Base-by-base conservation (phyloP, 2,797 vertebrate genomes). In the Falco peregrinus region DNA sequence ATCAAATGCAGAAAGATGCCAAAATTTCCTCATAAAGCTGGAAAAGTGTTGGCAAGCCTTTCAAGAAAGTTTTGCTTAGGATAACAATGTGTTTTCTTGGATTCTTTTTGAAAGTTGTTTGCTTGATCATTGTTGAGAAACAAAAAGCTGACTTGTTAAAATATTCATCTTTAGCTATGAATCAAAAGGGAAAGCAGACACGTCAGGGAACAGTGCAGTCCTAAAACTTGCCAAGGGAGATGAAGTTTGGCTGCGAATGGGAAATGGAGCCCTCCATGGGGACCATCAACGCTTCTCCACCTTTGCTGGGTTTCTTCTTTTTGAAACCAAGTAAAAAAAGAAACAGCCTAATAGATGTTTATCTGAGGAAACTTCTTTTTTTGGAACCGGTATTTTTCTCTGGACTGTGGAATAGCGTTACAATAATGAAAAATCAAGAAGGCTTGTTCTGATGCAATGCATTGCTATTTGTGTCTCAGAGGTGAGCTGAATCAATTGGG, bases 241-340 rank as follows among this genome's bases (percentile, higher is more conserved):
- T 61, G 98, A 98, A 90, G 98, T 98, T 37, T 98, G 98, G 98
- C 96, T 98, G 64, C 93, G 98, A 76, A 98, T 98, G 98, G 98
- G 98, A 86, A 98, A 98, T 0, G 98, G 98, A 9, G 98, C 98
- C 24, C 98, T 98, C 43, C 98, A 98, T 1, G 98, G 98, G 43
- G 98, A 98, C 78, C 98, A 98, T 90, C 98, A 98, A 48, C 98
- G 98, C 56, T 98, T 98, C 89, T 98, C 98, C 16, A 98, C 98
- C n/a, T 98, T 98, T 73, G 98, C 98, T 29, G 98, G 98, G 43
- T 98, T 98, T 95, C 98, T 98, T 81, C 98, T 98, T 77, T 98
- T 98, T 87, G 98, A 98, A 97, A 98, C 98, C 5, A 98, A 98
- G 84, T 98, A 81, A 97, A 82, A 41, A 69, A 21, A 41, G 13